These are phyloP conservation scores for Pangasianodon hypophthalmus DNA, from an alignment of 2,113 vertebrate species.

Conservation along the genomic window DNA sequence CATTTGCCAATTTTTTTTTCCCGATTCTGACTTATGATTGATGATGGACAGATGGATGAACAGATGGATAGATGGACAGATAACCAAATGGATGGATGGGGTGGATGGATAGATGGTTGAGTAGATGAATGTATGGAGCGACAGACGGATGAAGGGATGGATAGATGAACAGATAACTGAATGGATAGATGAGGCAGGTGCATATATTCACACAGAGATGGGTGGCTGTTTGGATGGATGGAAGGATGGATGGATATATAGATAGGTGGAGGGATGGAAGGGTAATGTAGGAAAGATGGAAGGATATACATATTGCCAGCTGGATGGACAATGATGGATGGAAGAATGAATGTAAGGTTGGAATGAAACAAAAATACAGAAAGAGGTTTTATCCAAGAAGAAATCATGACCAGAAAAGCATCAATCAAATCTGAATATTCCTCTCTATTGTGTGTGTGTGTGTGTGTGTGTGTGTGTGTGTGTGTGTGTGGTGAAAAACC, in stretches of 20 bases:
- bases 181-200: neutral
- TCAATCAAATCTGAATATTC: neutral
- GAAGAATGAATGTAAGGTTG: neutral
- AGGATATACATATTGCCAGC: neutral
- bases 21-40: neutral
- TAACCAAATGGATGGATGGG: neutral
- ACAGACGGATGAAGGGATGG: neutral
- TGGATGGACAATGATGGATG: neutral
- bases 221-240: neutral
- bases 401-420: too few relatives aligned
- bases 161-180: neutral
- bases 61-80: neutral
- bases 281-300: neutral
- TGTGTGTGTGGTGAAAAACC: neutral
- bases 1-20: neutral
- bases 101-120: neutral
- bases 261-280: neutral
- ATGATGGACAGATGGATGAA: neutral
- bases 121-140: neutral
- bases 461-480: neutral
- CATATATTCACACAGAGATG: neutral
- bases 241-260: neutral
- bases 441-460: neutral
- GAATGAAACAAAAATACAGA: neutral
- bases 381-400: neutral